These are phyloP conservation scores for Drosophila paulistorum DNA, from an alignment of 1,140 invertebrate genomes.

Conservation along the genomic window DNA sequence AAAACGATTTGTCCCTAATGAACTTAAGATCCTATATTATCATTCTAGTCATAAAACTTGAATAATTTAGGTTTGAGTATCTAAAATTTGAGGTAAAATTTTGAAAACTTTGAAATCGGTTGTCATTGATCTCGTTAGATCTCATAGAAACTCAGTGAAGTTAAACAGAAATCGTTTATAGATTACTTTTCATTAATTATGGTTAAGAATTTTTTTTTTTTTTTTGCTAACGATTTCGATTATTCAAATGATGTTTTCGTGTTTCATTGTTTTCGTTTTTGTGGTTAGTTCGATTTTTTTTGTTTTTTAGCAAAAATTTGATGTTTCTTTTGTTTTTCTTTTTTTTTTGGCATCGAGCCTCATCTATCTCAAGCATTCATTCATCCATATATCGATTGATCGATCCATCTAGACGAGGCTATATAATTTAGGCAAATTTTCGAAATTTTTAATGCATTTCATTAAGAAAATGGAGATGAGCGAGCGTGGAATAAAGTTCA, in stretches of 20 bases:
- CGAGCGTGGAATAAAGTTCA: slow-evolving; percentile 50
- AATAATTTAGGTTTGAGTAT: no score
- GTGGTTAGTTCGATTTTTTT: no score
- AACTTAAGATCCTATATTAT: no score
- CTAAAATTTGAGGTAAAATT: no score
- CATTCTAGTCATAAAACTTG: no score
- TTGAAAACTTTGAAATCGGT: no score
- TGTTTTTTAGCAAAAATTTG: no score
- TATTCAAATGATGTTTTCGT: slow-evolving; percentile 3
- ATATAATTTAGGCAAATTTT: slow-evolving; percentile 22
- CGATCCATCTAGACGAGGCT: slow-evolving; percentile 6
- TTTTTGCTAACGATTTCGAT: not conserved
- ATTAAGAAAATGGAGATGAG: slow-evolving; percentile 41
- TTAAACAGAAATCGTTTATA: not conserved
- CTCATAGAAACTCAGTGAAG: no score
- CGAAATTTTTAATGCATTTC: slow-evolving; percentile 44
- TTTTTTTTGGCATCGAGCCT: slow-evolving; percentile 8
- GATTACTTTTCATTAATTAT: not conserved
- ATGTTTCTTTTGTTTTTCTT: not conserved
- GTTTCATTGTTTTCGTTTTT: no score
- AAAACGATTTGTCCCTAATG: no score
- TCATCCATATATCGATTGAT: slow-evolving; percentile 14
- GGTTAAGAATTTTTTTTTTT: not conserved
- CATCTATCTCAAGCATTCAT: no score
- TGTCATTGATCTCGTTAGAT: no score